These are phyloP conservation scores for Danio albolineatus DNA, from an alignment of 2,797 vertebrate species.

Conservation along the genomic window DNA sequence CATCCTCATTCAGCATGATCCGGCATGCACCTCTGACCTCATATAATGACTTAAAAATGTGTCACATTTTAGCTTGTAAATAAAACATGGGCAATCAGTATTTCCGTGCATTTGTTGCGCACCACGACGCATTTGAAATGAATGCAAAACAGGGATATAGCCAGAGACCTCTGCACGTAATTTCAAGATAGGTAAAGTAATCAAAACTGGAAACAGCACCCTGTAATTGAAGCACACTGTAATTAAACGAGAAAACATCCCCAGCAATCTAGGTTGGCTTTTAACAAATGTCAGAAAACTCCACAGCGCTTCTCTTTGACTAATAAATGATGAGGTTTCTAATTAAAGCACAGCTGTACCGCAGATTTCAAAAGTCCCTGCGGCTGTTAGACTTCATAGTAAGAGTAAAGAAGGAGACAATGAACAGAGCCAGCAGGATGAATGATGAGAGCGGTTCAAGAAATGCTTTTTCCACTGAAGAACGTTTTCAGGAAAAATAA, in stretches of 20 bases:
- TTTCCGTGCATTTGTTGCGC: neutral
- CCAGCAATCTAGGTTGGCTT: slow-evolving; percentile 13
- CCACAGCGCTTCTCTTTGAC: slow-evolving; percentile 15
- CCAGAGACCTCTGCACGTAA: neutral
- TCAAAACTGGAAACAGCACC: neutral
- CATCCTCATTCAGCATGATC: slow-evolving; percentile 18
- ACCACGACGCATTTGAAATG: neutral
- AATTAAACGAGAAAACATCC: neutral
- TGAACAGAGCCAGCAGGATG: neutral
- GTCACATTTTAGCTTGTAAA: slow-evolving; percentile 37
- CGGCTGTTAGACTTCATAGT: slow-evolving; percentile 26
- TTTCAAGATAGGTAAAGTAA: slow-evolving; percentile 2
- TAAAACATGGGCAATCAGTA: slow-evolving; percentile 6
- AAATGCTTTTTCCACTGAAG: slow-evolving; percentile 3
- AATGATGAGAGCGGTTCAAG: neutral
- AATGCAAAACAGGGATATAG: neutral
- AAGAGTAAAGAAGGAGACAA: slow-evolving; percentile 27
- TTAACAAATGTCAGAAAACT: slow-evolving; percentile 29
- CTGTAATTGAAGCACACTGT: neutral
- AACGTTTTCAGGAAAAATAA: neutral
- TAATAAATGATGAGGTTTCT: slow-evolving; percentile 33
- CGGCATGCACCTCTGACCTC: slow-evolving; percentile 3
- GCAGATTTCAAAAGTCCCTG: slow-evolving; percentile 21
- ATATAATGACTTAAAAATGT: slow-evolving; percentile 13
- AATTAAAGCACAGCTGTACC: slow-evolving; percentile 36